phyloP scores from a whole-genome alignment of 2,888 invertebrate genomes.

The Galerucella calmariensis region DNA sequence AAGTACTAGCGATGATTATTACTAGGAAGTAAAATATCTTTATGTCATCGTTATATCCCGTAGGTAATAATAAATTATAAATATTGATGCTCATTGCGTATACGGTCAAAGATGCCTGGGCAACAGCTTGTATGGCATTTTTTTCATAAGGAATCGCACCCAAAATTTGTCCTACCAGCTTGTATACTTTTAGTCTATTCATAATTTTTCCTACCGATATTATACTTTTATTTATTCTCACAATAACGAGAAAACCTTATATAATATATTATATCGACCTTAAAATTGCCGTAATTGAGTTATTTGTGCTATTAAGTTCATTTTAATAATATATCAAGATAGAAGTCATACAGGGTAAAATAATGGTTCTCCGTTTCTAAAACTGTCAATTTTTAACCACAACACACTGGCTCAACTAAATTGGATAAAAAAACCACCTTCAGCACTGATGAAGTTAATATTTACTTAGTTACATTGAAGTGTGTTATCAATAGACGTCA shows the following conservation, averaged over 20 bases:
- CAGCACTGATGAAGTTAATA: no score
- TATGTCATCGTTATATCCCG: not conserved
- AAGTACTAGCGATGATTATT: not conserved
- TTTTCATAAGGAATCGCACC: not conserved
- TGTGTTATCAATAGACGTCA: no score
- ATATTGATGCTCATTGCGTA: not conserved
- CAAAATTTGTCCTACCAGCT: not conserved
- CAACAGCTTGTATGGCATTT: not conserved
- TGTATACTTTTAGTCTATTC: not conserved
- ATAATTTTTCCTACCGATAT: not conserved
- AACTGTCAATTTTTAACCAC: no score
- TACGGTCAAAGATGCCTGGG: not conserved
- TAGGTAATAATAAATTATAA: not conserved
- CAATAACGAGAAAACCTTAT: not conserved
- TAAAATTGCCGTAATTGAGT: not conserved
- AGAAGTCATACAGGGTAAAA: not conserved
- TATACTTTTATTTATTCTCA: not conserved
- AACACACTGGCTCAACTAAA: no score
- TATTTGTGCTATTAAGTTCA: not conserved
- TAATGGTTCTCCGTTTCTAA: no score
- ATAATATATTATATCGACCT: not conserved
- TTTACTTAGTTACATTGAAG: no score
- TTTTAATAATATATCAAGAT: not conserved
- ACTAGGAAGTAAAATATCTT: not conserved
- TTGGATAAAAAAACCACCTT: no score